These are phyloP conservation scores for Drosophila bocqueti DNA, from an alignment of 1,140 invertebrate genomes.

Conservation along the genomic window DNA sequence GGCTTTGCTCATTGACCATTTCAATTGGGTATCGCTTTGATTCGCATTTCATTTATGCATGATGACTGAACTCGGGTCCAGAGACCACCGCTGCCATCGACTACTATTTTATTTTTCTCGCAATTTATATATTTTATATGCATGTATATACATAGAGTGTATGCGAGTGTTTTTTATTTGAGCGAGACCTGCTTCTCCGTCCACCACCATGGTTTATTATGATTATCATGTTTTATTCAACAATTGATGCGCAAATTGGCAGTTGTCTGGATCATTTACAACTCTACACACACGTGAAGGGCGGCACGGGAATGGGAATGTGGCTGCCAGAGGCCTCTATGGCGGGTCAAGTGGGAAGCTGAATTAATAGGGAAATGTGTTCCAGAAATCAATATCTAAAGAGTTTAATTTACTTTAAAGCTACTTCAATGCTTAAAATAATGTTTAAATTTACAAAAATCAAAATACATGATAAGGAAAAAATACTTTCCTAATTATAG, in stretches of 20 bases:
- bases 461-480: background rate
- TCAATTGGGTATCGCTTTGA: conserved; percentile 81
- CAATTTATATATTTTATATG: conserved; percentile 54
- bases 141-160: conserved; percentile 31
- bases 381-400: conserved; percentile 22
- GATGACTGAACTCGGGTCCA: conserved; percentile 32
- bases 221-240: conserved; percentile 84
- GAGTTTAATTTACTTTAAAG: background rate
- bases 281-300: conserved; percentile 69
- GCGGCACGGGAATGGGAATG: background rate
- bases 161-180: conserved; percentile 37
- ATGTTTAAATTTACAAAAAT: background rate
- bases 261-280: conserved; percentile 83
- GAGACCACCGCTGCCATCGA: conserved; percentile 34
- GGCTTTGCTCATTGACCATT: conserved; percentile 63
- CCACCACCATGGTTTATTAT: conserved; percentile 64
- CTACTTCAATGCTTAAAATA: background rate
- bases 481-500: background rate
- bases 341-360: conserved; percentile 25
- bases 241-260: conserved; percentile 83
- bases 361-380: conserved; percentile 14
- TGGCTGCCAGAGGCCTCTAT: conserved; percentile 24
- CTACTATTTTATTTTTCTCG: conserved; percentile 75
- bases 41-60: conserved; percentile 81
- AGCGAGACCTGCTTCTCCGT: background rate